phyloP scores from a whole-genome alignment of 2,113 vertebrate species.

The Cairina moschata region DNA sequence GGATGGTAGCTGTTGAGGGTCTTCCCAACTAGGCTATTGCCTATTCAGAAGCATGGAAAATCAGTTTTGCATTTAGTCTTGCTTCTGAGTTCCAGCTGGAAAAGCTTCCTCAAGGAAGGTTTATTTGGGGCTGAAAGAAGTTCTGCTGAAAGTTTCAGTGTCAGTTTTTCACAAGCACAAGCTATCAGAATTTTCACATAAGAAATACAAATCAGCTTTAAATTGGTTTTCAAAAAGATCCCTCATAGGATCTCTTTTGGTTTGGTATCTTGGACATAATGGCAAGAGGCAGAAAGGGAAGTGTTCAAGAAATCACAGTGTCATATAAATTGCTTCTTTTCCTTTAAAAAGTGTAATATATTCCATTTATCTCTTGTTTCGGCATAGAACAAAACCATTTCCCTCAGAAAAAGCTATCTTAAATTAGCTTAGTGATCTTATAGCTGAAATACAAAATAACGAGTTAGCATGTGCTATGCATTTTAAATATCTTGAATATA shows the following conservation, averaged over 20 bases:
- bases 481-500: neutral
- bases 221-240: neutral
- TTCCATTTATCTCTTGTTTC: neutral
- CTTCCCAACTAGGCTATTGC: neutral
- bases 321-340: neutral
- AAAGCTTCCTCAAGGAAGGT: neutral
- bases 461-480: neutral
- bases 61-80: neutral
- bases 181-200: neutral
- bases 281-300: neutral
- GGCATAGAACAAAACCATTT: neutral
- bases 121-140: neutral
- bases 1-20: neutral
- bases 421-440: neutral
- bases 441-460: neutral
- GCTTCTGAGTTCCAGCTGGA: neutral
- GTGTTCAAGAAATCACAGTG: neutral
- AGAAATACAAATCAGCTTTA: neutral
- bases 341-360: neutral
- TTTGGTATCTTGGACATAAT: neutral
- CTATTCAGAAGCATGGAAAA: neutral
- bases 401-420: neutral
- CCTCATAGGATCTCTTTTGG: neutral
- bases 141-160: neutral
- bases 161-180: neutral